Conservation (phyloP, 1,140 invertebrate genomes). For the Zophobas atratus region DNA sequence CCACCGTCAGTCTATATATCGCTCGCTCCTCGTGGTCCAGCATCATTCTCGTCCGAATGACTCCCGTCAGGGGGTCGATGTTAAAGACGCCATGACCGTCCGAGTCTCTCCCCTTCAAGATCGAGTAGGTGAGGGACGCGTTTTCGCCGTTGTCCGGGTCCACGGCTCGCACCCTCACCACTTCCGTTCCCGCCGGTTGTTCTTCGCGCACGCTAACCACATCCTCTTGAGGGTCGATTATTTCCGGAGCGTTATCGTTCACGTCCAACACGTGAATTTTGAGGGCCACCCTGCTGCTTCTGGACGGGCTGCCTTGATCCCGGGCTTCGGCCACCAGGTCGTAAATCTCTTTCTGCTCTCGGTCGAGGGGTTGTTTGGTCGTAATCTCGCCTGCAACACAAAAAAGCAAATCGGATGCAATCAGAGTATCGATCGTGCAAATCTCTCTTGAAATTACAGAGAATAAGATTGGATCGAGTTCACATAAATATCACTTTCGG, state of each 20-base stretch:
- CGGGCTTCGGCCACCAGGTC: conserved; percentile 88
- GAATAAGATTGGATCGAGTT: conserved; percentile 32
- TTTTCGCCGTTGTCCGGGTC: conserved; percentile 92
- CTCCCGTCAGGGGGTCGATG: conserved; percentile 88
- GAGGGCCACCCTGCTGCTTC: conserved; percentile 81
- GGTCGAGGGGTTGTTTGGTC: conserved; percentile 85
- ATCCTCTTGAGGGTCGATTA: conserved; percentile 90
- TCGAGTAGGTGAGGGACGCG: conserved; percentile 89
- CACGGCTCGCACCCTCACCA: conserved; percentile 86
- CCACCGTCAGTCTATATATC: conserved; percentile 88
- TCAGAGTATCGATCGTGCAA: conserved; percentile 19
- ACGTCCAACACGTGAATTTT: conserved; percentile 85
- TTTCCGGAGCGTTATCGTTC: conserved; percentile 93
- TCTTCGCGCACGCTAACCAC: conserved; percentile 91
- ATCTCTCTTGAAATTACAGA: neutral
- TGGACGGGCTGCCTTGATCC: conserved; percentile 87
- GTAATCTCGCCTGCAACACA: conserved; percentile 84
- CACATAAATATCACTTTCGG: conserved; percentile 59
- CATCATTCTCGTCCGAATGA: conserved; percentile 88
- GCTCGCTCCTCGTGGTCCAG: conserved; percentile 93
- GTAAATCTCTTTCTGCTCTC: conserved; percentile 84
- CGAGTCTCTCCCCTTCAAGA: conserved; percentile 86
- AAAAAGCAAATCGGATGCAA: neutral
- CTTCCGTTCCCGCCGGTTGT: conserved; percentile 85
- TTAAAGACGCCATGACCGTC: conserved; percentile 89